Conservation (phyloP, 2,113 vertebrate species). For the Parus major region DNA sequence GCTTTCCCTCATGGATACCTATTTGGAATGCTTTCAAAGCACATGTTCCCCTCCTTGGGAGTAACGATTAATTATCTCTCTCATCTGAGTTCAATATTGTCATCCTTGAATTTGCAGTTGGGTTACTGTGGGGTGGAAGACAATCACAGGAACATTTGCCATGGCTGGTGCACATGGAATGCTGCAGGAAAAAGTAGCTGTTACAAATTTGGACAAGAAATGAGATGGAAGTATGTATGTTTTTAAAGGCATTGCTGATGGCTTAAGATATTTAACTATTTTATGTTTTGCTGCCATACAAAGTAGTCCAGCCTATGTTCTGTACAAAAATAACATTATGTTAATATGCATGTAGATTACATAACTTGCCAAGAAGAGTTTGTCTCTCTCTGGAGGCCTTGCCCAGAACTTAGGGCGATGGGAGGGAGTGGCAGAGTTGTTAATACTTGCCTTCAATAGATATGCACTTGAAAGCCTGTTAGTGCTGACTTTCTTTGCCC, state of each 20-base stretch:
- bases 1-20: not conserved
- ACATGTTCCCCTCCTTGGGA: not conserved
- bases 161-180: not conserved
- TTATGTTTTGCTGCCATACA: not conserved
- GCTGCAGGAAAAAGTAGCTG: not conserved
- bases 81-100: not conserved
- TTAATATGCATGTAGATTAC: not conserved
- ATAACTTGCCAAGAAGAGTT: not conserved
- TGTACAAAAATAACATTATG: not conserved
- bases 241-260: not conserved
- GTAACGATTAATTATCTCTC: not conserved
- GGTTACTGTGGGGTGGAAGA: not conserved
- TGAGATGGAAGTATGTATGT: not conserved
- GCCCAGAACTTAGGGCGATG: not conserved
- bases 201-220: not conserved
- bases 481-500: not conserved
- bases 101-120: not conserved
- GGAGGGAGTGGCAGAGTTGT: slow-evolving; percentile 54
- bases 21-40: not conserved
- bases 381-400: not conserved
- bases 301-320: not conserved
- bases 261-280: not conserved
- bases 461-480: not conserved
- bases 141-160: not conserved
- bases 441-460: slow-evolving; percentile 40